phyloP scores from a whole-genome alignment of 2,113 vertebrate genomes.

The Scalopus aquaticus region DNA sequence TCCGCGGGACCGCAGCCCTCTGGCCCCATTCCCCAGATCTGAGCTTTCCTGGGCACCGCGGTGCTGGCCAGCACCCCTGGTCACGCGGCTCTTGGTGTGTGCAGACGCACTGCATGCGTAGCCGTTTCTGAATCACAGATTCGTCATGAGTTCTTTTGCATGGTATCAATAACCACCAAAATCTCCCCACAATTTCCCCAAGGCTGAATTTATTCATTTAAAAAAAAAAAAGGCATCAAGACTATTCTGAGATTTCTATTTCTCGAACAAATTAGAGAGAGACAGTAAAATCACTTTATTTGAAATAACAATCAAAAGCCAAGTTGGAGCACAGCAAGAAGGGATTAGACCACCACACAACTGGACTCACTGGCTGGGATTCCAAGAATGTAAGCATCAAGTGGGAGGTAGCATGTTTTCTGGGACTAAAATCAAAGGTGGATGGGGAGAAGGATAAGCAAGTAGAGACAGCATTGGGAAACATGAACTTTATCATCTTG shows the following conservation, averaged over 20 bases:
- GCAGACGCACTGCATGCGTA: background rate
- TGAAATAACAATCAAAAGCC: constrained; percentile 73
- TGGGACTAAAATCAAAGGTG: constrained; percentile 57
- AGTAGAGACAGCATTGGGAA: background rate
- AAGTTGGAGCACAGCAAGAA: constrained; percentile 59
- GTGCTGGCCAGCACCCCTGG: background rate
- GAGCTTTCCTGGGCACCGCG: background rate
- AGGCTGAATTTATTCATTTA: constrained; percentile 2
- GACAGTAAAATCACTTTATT: constrained; percentile 62
- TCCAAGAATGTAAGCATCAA: constrained; percentile 27
- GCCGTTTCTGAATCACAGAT: constrained; percentile 60
- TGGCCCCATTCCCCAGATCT: background rate
- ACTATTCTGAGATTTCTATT: constrained; percentile 49
- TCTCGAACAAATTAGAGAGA: constrained; percentile 18
- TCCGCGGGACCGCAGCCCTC: background rate
- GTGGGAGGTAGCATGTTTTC: constrained; percentile 34
- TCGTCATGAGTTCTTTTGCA: background rate
- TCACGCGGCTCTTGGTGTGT: background rate
- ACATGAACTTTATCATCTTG: background rate
- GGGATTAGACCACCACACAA: constrained; percentile 50
- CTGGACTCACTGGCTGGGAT: constrained; percentile 36
- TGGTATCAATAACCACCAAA: constrained; percentile 1
- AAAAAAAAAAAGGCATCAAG: background rate
- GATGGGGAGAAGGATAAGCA: background rate
- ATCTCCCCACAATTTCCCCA: constrained; percentile 29